Evolutionary conservation across 2,888 invertebrate species (phyloP).

Genomic region (Doris montereyensis): DNA sequence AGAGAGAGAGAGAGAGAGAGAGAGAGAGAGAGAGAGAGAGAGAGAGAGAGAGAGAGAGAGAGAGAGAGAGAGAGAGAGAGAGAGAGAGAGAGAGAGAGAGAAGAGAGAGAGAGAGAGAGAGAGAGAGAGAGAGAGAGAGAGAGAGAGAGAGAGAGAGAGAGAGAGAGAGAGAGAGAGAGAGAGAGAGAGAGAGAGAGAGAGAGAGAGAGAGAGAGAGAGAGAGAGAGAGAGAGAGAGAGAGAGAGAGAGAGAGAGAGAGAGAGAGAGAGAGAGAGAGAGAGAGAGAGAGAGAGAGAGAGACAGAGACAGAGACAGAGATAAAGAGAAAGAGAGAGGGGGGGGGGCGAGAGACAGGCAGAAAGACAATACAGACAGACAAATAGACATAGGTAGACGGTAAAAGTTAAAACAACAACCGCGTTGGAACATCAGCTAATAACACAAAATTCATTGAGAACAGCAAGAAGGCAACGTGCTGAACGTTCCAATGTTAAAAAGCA

Average conservation of each 20-base stretch:
- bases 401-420: too few species aligned
- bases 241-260: constrained; percentile 15
- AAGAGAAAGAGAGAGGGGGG: constrained; percentile 7
- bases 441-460: too few species aligned
- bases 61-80: constrained; percentile 8
- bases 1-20: too few species aligned
- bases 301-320: too few species aligned
- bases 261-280: constrained; percentile 27
- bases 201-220: constrained; percentile 22
- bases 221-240: constrained; percentile 28
- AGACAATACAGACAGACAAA: too few species aligned
- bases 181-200: constrained; percentile 21
- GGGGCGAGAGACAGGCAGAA: background rate
- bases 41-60: background rate
- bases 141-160: constrained; percentile 21
- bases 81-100: background rate
- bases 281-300: constrained; percentile 26
- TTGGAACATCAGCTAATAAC: too few species aligned
- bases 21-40: too few species aligned
- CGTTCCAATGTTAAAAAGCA: too few species aligned
- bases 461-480: too few species aligned
- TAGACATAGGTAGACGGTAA: too few species aligned
- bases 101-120: background rate
- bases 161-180: constrained; percentile 9
- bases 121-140: background rate